Base-by-base conservation (phyloP, 2,888 invertebrate genomes). In the Apamea monoglypha region DNA sequence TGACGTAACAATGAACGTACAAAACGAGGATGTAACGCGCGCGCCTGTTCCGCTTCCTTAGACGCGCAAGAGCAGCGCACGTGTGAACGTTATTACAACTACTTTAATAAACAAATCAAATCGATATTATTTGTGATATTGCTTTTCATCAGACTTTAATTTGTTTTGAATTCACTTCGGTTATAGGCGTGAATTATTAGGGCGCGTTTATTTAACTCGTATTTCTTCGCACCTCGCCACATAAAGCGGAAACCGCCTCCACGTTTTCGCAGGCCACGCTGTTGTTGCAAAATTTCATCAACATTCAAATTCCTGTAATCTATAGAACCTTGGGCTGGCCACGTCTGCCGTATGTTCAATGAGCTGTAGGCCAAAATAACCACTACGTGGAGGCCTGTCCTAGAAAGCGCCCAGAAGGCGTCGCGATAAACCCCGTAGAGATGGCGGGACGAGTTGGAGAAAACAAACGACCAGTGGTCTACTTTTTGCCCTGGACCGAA, bases 21-120 rank as follows among this genome's bases (percentile, higher is more conserved):
- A 73, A 36, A 84, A 76, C 47, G 72, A 76, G 83, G 86, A 87
- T 85, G 74, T 83, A 78, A 88, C 75, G 36, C 68, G 76, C 67
- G 25, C 66, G 74, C 73, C 61, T 86, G 91, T 95, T 95, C 95
- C 95, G 95, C 95, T 94, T 95, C 95, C 95, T 92, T 91, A 89
- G 92, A 91, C 87, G 92, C 91, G 92, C 91, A 89, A 89, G 84
- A 86, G 77, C 82, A 85, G 72, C 80, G 86, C 89, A 89, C 91
- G 92, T 91, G 92, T 88, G 89, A 91, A 91, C 81, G 40, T 83
- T 81, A 79, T 78, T 83, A 75, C 59, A 78, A 66, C 29, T 75
- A 47, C 50, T 66, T 71, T 63, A 56, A 67, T 81, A 75, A 73
- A 81, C 76, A 78, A 78, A 76, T 78, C 77, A 75, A 80, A 63